Evolutionary conservation across 2,888 invertebrate genomes (phyloP), one percentile per base, ranked within the genome.

Genomic region (Andrena haemorrhoa): DNA sequence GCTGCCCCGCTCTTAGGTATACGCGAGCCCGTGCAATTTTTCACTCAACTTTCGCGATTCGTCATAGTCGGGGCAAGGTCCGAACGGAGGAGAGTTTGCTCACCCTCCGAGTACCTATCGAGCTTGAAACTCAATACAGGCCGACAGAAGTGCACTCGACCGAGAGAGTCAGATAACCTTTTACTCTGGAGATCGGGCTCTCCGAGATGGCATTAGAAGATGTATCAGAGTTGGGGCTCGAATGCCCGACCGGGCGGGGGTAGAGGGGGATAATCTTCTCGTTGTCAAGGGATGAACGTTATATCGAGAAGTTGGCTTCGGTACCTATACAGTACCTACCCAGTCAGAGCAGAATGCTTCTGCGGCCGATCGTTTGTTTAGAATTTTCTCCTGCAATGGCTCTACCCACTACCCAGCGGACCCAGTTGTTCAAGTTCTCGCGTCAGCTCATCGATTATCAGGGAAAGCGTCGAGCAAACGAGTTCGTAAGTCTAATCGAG

Each of bases 151-250:
- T 84, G 89, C 89, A 87, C 85, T 89, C 88, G 90, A 83, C 89
- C 87, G 88, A 90, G 83, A 84, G 88, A 88, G 85, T 84, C 87
- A 79, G 90, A 91, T 91, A 91, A 91, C 90, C 89, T 85, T 86
- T 86, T 85, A 85, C 83, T 84, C 79, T 31, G 86, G 71, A 82
- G 86, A 79, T 82, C 77, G 80, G 77, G 83, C 73, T 77, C 53
- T 56, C 31, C 72, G 63, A 56, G 73, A 65, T 33, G 64, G 74
- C 75, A 82, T 86, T 78, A 84, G 71, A 49, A 60, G 56, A 47
- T 64, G 51, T 53, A 64, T 78, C 49, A 47, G 68, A 68, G 33
- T 68, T 65, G 41, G 29, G 29, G 51, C 56, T 75, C 60, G 66
- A 65, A 70, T 51, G 71, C 29, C 49, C 26, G 35, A 20, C 26